These are phyloP conservation scores for Chelon auratus DNA, from an alignment of 2,797 vertebrate genomes.

Conservation along the genomic window DNA sequence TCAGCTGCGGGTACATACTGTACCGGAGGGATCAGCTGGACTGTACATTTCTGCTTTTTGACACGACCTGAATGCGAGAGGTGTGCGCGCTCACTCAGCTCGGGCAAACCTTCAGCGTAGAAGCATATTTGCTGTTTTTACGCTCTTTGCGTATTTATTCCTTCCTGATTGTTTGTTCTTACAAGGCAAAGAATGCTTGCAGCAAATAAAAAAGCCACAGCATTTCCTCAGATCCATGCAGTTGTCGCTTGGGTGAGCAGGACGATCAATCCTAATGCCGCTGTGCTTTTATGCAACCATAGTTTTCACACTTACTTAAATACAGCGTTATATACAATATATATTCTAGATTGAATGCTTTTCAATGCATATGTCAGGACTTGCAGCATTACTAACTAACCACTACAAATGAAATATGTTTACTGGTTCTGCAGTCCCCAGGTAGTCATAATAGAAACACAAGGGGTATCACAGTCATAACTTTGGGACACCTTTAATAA, in stretches of 20 bases:
- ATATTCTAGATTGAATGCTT: too few species aligned
- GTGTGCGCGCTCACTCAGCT: background rate
- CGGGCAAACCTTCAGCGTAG: slow-evolving; percentile 1
- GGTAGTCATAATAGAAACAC: too few species aligned
- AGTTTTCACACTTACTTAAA: background rate
- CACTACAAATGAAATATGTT: too few species aligned
- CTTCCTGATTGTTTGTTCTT: slow-evolving; percentile 29
- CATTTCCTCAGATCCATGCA: slow-evolving; percentile 45
- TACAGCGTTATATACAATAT: too few species aligned
- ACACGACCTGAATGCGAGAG: slow-evolving; percentile 7
- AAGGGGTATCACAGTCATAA: background rate
- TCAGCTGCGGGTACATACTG: background rate
- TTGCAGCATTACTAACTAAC: too few species aligned
- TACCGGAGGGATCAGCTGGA: background rate
- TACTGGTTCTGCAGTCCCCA: too few species aligned
- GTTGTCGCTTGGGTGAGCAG: slow-evolving; percentile 50
- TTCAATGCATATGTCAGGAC: too few species aligned
- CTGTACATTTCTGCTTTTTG: slow-evolving; percentile 23
- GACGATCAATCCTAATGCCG: slow-evolving; percentile 50
- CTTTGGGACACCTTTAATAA: background rate
- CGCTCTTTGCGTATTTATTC: slow-evolving; percentile 38
- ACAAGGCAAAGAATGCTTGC: slow-evolving; percentile 27
- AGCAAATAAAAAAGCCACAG: slow-evolving; percentile 40
- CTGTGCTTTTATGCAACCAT: slow-evolving; percentile 39
- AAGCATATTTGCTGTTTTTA: slow-evolving; percentile 30